Base-by-base conservation (phyloP, 1,140 invertebrate species). In the Apis florea region DNA sequence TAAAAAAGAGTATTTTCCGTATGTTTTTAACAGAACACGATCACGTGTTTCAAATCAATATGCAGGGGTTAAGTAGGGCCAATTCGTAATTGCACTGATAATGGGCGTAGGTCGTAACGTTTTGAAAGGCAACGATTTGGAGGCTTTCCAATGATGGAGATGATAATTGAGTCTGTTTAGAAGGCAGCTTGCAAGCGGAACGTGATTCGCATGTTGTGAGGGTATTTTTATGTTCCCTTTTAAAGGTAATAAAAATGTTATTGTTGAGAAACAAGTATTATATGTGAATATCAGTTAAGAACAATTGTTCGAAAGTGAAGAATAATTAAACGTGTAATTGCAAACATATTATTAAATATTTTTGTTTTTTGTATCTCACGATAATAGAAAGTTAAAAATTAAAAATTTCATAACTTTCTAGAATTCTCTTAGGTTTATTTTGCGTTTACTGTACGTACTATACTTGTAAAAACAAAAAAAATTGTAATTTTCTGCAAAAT, bases 81-180 rank as follows among this genome's bases (percentile, higher is more conserved):
- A 88, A 90, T 90, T 90, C 69, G 81, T 82, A 83, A 79, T 85
- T 82, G 80, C 26, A 67, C 76, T 85, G 71, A 79, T 83, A 80
- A 73, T 15, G 31, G 40, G 6, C 78, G 77, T 80, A 19, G 79
- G 74, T 61, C 64, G 84, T 77, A 68, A 61, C 68, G 58, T 76
- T 76, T 73, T 67, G 75, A 86, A 77, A 75, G 83, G 64, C 83
- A 83, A 86, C 83, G 80, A 85, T 85, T 86, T 79, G 67, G 73
- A 84, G 66, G 59, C 24, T 68, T 79, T 54, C 68, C 69, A 17
- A 83, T 78, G 53, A 68, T 61, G 64, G 15, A 54, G 49, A 80
- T 5, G 77, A 74, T 59, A 74, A 74, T 80, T n/a, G 24, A 80
- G 26, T 56, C 69, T 59, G 77, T 58, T 82, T 79, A 26, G 54